Conservation (phyloP, 1,140 invertebrate species). For the Araneus ventricosus region DNA sequence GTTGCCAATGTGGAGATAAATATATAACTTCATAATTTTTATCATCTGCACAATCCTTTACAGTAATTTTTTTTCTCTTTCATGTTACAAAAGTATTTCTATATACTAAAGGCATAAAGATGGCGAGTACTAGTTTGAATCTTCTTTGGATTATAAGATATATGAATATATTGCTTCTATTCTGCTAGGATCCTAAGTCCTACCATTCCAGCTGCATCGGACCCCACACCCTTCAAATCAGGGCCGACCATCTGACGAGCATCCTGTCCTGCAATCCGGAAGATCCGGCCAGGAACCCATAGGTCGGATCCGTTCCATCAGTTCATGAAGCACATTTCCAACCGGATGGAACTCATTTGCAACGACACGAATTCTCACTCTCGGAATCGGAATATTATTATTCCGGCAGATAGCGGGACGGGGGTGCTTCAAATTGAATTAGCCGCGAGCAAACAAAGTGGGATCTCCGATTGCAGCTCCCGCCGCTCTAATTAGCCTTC, state of each 20-base stretch:
- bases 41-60: too few relatives aligned
- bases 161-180: too few relatives aligned
- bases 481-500: conserved; percentile 49
- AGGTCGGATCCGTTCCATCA: background rate
- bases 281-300: background rate
- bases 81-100: too few relatives aligned
- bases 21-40: too few relatives aligned
- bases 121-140: too few relatives aligned
- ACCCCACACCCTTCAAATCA: background rate
- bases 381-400: conserved; percentile 51
- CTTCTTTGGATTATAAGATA: too few relatives aligned
- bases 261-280: conserved; percentile 4
- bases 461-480: conserved; percentile 49
- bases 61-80: too few relatives aligned
- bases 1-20: too few relatives aligned
- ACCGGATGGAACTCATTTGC: conserved; percentile 51
- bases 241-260: background rate
- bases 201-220: too few relatives aligned
- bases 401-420: conserved; percentile 10
- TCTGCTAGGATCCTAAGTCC: too few relatives aligned
- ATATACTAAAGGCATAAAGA: too few relatives aligned
- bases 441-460: conserved; percentile 51
- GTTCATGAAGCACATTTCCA: conserved; percentile 1
- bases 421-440: conserved; percentile 48
- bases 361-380: conserved; percentile 37